Base-by-base conservation (phyloP, 2,888 invertebrate genomes). In the Coecobrya sp. region DNA sequence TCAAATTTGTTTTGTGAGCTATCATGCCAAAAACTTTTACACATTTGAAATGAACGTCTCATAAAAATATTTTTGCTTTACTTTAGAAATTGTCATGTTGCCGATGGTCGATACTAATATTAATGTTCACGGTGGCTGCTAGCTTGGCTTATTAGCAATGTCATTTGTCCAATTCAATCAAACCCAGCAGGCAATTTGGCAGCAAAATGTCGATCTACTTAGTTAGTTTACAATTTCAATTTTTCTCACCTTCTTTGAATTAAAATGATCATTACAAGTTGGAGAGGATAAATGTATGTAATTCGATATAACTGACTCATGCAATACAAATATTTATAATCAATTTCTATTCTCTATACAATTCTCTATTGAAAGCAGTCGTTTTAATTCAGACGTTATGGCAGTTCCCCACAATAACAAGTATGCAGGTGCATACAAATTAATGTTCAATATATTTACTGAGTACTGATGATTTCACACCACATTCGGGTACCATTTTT, bases 1-100 rank as follows among this genome's bases (percentile, higher is more conserved):
- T 25, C 73, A 76, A 65, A 79, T 25, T 76, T 79, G 79, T 87
- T 25, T 76, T 79, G 79, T 87, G 76, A 87, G 79, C 76, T 45
- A 87, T 86, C 79, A 87, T 25, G 36, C 70, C 70, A 70, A 70
- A 68, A n/a, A 36, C n/a, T 13, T 36, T 36, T 55, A 55, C 13
- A 55, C 1, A 13, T 19, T 13, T 62, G 8, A 11, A 27, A 65
- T 59, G 59, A 11, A 65, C 5, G 65, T 27, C 65, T 0, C 65
- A 65, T 27, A 27, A 65, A 65, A 65, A 55, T 42, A 55, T 55
- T 62, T 5, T 62, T 62, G 19, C 11, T 22, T 22, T 5, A 16
- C 5, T n/a, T 11, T 25, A 3, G 16, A 65, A 65, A 25, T 8
- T 27, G 27, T 62, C 62, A 22, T 62, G 68, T 68, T 68, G 7